Evolutionary conservation across 2,113 vertebrate species (phyloP), one percentile per base, ranked within the genome.

Genomic region (Cochlearius cochlearius): DNA sequence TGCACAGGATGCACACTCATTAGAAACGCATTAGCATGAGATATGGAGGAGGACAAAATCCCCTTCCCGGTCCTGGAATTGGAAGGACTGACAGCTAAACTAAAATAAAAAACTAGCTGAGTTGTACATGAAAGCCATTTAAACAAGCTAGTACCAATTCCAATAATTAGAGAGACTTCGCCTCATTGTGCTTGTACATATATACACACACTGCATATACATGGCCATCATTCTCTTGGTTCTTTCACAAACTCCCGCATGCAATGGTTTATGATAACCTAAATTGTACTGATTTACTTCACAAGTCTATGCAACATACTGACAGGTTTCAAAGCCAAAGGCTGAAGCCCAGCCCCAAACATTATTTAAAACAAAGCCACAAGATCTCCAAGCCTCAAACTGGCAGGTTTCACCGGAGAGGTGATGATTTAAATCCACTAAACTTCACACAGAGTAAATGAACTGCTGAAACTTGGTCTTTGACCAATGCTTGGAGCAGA

Each of bases 401-500:
- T 90, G 85, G 90, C 91, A 67, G 4, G 14, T 84, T 96, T 82
- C 92, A 85, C 94, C 78, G 86, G 62, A 90, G 92, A 95, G 95
- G 94, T 92, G 97, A 96, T 27, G 94, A 97, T 41, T 92, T 96
- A 95, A 97, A 95, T 80, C 84, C 62, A 39, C 90, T 76, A 62
- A 89, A 52, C 95, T 86, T 96, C 90, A 87, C 91, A 96, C 78
- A 79, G 87, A 85, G 60, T 41, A 95, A 96, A 91, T 64, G 66
- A 93, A 93, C 91, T 95, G 93, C 90, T 60, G 92, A 94, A 97
- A 96, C 89, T 88, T 81, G 84, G 92, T 86, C 86, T 95, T 95
- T 50, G 80, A 96, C 96, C 90, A 96, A 90, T 79, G 95, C 88
- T 92, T 95, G 86, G 80, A 95, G 47, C 85, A 94, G 94, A 95